A percentile compares a stretch with the other conserved stretches of the same genome.
phyloP scores from a whole-genome alignment of 2,113 vertebrate species.

The Cranoglanis bouderius region DNA sequence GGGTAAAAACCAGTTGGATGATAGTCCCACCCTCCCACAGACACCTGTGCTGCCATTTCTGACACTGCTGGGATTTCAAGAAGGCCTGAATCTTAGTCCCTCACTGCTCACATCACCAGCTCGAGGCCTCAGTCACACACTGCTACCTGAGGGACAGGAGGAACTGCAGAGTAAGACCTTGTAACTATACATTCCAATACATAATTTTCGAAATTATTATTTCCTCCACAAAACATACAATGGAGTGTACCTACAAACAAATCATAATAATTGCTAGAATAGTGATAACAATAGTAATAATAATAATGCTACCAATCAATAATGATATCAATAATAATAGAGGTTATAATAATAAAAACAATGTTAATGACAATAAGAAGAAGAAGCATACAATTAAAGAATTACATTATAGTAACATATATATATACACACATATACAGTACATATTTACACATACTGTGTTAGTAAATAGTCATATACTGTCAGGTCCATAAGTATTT shows the following conservation, averaged over 20 bases:
- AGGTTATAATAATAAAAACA: no score
- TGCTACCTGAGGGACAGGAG: slow-evolving; percentile 61
- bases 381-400: not conserved
- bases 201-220: not conserved
- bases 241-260: not conserved
- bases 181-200: not conserved
- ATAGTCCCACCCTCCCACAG: slow-evolving; percentile 12
- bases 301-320: no score
- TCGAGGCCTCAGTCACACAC: slow-evolving; percentile 54
- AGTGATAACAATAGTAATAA: not conserved
- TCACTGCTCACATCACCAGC: slow-evolving; percentile 71
- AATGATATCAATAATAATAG: no score
- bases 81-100: slow-evolving; percentile 68
- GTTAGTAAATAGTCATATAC: no score
- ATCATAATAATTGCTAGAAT: not conserved
- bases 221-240: not conserved
- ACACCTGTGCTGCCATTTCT: slow-evolving; percentile 30
- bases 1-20: slow-evolving; percentile 21
- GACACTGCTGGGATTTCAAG: not conserved
- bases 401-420: not conserved
- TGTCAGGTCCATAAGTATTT: no score
- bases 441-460: no score
- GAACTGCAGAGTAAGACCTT: slow-evolving; percentile 65
- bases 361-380: not conserved
- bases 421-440: no score